These are phyloP conservation scores for Camarhynchus parvulus DNA, from an alignment of 2,113 vertebrate genomes.

Conservation along the genomic window DNA sequence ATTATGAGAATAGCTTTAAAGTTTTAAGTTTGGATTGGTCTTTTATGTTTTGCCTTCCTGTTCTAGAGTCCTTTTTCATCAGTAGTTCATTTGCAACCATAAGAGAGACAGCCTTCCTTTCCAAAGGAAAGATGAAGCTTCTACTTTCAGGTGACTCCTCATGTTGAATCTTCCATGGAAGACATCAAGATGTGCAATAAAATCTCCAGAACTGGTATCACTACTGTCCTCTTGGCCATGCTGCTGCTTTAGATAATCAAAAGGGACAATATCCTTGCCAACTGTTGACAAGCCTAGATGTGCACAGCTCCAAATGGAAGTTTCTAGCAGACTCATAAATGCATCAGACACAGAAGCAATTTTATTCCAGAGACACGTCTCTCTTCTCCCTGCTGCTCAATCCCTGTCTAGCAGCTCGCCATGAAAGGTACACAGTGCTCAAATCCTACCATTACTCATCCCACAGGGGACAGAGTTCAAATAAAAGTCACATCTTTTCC, in stretches of 20 bases:
- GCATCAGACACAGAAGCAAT: background rate
- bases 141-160: background rate
- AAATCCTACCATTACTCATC: background rate
- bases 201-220: background rate
- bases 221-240: background rate
- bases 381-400: background rate
- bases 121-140: background rate
- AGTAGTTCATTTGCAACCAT: background rate
- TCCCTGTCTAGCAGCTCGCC: background rate
- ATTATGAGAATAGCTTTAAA: background rate
- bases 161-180: background rate
- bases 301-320: background rate
- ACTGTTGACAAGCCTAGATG: background rate
- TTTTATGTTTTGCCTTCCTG: background rate
- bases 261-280: background rate
- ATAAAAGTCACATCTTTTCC: conserved; percentile 1
- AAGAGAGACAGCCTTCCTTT: background rate
- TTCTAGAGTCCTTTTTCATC: background rate
- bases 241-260: background rate
- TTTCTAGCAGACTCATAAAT: background rate
- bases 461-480: background rate
- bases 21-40: background rate
- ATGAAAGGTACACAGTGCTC: background rate
- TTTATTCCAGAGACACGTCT: background rate
- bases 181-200: background rate